phyloP scores from a whole-genome alignment of 2,797 vertebrate genomes.

The Pelobates cultripes region DNA sequence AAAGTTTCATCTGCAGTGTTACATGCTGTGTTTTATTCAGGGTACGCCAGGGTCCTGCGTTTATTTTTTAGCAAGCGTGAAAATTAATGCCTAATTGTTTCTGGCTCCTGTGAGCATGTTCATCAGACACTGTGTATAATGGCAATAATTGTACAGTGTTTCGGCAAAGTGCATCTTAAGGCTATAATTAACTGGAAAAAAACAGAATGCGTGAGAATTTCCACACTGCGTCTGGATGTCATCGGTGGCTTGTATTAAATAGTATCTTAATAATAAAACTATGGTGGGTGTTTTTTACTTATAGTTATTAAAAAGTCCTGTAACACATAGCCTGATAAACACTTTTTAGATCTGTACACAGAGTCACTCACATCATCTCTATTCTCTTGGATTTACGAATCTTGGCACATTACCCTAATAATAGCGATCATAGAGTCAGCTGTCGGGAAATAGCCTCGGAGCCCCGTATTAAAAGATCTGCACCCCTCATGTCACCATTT shows the following conservation, averaged over 20 bases:
- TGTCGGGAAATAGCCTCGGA: too few species aligned
- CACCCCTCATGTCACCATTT: too few species aligned
- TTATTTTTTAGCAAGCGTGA: neutral
- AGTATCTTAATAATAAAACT: neutral
- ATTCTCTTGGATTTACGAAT: too few species aligned
- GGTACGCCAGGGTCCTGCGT: slow-evolving; percentile 17
- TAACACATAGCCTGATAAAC: too few species aligned
- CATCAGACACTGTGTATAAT: slow-evolving; percentile 22
- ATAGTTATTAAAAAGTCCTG: too few species aligned
- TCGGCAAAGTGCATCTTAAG: slow-evolving; percentile 14
- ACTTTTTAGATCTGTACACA: too few species aligned
- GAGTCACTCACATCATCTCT: too few species aligned
- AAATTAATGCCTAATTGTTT: slow-evolving; percentile 37
- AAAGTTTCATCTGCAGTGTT: slow-evolving; percentile 9
- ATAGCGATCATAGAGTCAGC: too few species aligned
- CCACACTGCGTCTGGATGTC: neutral
- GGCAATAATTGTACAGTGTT: slow-evolving; percentile 27
- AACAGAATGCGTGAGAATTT: neutral
- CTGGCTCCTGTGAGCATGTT: slow-evolving; percentile 25
- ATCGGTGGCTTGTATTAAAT: neutral
- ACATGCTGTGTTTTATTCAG: slow-evolving; percentile 22
- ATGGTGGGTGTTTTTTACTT: too few species aligned
- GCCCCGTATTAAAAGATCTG: too few species aligned
- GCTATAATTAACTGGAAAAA: slow-evolving; percentile 23
- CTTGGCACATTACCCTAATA: too few species aligned